phyloP scores from a whole-genome alignment of 2,797 vertebrate genomes.

The Oryzias sinensis region DNA sequence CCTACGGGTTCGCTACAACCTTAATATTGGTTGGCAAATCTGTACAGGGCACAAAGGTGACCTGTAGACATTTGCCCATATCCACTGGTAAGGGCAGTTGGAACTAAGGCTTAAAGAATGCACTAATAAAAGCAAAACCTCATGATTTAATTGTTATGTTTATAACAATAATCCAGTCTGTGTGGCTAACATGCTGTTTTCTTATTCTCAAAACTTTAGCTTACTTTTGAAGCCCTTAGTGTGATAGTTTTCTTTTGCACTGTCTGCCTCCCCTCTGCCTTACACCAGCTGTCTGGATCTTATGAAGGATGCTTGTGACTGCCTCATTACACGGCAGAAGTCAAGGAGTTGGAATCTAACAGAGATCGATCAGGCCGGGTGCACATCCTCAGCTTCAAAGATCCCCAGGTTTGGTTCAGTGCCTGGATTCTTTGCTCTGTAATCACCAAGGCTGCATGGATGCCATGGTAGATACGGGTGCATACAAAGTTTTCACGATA shows the following conservation, averaged over 20 bases:
- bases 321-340: slow-evolving; percentile 49
- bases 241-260: slow-evolving; percentile 13
- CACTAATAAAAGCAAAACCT: too few species aligned
- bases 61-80: too few species aligned
- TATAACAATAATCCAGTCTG: neutral
- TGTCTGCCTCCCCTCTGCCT: slow-evolving; percentile 5
- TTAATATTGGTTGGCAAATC: too few species aligned
- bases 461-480: slow-evolving; percentile 44
- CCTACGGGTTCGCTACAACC: too few species aligned
- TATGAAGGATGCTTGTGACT: slow-evolving; percentile 45
- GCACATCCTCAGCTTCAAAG: slow-evolving; percentile 49
- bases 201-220: neutral
- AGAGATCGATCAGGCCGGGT: slow-evolving; percentile 51
- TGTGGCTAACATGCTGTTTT: neutral
- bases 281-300: slow-evolving; percentile 36
- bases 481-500: slow-evolving; percentile 44
- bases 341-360: slow-evolving; percentile 39
- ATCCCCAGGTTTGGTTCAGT: slow-evolving; percentile 39
- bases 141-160: neutral
- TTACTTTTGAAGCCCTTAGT: slow-evolving; percentile 3
- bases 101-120: too few species aligned
- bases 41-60: too few species aligned
- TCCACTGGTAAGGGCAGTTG: too few species aligned
- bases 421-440: slow-evolving; percentile 62
- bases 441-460: slow-evolving; percentile 59